phyloP scores from a whole-genome alignment of 2,888 invertebrate species.

The Hipparchia semele region DNA sequence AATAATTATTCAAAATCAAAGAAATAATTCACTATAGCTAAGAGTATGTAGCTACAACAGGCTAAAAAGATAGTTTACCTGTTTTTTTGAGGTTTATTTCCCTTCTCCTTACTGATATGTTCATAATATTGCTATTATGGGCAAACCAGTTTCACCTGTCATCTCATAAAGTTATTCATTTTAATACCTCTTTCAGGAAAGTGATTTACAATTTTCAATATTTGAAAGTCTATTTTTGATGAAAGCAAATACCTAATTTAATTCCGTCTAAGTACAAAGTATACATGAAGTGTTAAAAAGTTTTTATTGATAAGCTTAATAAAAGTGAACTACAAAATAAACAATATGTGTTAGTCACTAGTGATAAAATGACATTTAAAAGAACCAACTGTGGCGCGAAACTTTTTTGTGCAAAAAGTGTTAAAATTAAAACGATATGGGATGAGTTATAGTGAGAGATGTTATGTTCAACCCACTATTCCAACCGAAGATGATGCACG shows the following conservation, averaged over 20 bases:
- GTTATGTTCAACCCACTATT: conserved; percentile 71
- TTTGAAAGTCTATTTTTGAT: conserved; percentile 73
- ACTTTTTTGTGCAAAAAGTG: conserved; percentile 70
- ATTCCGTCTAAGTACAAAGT: conserved; percentile 78
- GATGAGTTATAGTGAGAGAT: conserved; percentile 82
- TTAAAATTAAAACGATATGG: conserved; percentile 78
- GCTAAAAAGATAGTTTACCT: conserved; percentile 50
- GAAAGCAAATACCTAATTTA: conserved; percentile 59
- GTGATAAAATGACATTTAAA: conserved; percentile 68
- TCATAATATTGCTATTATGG: conserved; percentile 70
- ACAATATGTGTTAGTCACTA: conserved; percentile 60
- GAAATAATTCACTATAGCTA: no score
- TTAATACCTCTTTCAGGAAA: conserved; percentile 60
- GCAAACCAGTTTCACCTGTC: conserved; percentile 58
- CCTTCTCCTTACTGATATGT: conserved; percentile 62
- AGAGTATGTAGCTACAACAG: no score
- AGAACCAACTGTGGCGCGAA: conserved; percentile 53
- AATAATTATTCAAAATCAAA: background rate
- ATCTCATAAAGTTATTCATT: conserved; percentile 39
- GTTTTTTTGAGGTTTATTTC: conserved; percentile 62
- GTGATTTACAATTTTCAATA: conserved; percentile 62
- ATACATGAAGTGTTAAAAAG: conserved; percentile 62
- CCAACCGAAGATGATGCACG: conserved; percentile 81
- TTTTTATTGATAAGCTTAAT: conserved; percentile 48
- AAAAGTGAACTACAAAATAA: conserved; percentile 54